Evolutionary conservation across 2,797 vertebrate species (phyloP), one percentile per base, ranked within the genome.

Genomic region (Margarornis squamiger): DNA sequence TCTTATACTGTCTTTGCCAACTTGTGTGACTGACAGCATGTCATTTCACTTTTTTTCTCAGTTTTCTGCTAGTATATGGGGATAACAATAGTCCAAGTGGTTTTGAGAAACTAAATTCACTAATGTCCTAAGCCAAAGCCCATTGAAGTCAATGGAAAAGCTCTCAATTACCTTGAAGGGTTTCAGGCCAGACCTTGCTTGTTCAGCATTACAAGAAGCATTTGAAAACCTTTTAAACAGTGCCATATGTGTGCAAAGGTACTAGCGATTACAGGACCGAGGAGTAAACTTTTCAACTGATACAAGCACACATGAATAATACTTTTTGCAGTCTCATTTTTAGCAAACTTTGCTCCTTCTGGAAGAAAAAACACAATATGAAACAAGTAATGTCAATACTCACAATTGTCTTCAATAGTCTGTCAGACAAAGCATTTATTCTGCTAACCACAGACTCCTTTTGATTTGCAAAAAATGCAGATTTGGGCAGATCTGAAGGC

Each of bases 171-270:
- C 52, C 39, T 86, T 63, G 46, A 82, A 92, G 75, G 54, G 39
- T 71, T 94, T 92, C 52, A 45, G 67, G 57, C 61, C 59, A 96
- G 87, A 77, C 15, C 22, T 87, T 83, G 45, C 57, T 92, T 82
- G 61, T 81, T 88, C 67, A 91, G 75, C 30, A 32, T 43, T 62
- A 46, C 7, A 86, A 86, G 54, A 70, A 81, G 45, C 59, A 73
- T 93, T 80, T 92, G 71, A 89, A 93, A 94, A 85, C 32, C 51
- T 48, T 87, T 79, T 67, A 76, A 72, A 92, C 2, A 21, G 51
- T 52, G 59, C 36, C 84, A 82, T 73, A 79, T 85, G 59, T 39
- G 48, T 76, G 30, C 68, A 86, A 83, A 94, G 29, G 24, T 88
- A 90, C 38, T 84, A 49, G 12, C 49, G 61, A 30, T 88, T 85